Evolutionary conservation across 1,140 invertebrate species (phyloP).

Genomic region (Ruditapes philippinarum): DNA sequence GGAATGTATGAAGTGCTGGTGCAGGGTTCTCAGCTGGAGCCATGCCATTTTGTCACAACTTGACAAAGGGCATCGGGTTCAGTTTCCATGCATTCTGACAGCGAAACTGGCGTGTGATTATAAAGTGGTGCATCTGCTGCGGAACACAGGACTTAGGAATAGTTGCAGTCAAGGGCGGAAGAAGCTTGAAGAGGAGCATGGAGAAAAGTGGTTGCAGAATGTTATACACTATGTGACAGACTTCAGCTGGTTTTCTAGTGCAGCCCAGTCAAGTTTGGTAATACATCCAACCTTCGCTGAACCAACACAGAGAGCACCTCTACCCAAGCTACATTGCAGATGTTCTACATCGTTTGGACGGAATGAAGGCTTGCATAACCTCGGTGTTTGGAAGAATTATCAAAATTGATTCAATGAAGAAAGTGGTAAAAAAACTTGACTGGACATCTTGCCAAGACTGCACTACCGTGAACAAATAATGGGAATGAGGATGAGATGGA

Average conservation of each 20-base stretch:
- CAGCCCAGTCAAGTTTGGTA: not conserved
- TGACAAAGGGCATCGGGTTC: not conserved
- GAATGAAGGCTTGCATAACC: constrained; percentile 70
- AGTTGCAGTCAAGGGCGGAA: constrained; percentile 6
- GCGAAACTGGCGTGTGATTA: constrained; percentile 12
- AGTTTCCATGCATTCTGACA: constrained; percentile 18
- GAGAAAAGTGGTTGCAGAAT: not conserved
- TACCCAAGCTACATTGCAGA: constrained; percentile 67
- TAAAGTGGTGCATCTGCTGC: not conserved
- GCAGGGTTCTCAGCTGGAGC: constrained; percentile 48
- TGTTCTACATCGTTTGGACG: constrained; percentile 51
- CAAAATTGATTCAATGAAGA: constrained; percentile 74
- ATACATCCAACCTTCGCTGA: not conserved
- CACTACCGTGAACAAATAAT: constrained; percentile 68
- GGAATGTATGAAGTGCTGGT: not conserved
- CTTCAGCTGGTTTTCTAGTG: constrained; percentile 27
- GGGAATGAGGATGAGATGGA: constrained; percentile 69
- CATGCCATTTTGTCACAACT: constrained; percentile 25
- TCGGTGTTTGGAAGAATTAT: constrained; percentile 64
- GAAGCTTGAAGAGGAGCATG: constrained; percentile 30
- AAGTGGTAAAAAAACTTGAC: constrained; percentile 30
- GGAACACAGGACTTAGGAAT: constrained; percentile 43
- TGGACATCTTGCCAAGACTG: constrained; percentile 36
- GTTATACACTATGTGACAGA: constrained; percentile 15
- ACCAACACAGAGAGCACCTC: not conserved